phyloP scores from a whole-genome alignment of 2,888 invertebrate species.

The Orthosia cruda region DNA sequence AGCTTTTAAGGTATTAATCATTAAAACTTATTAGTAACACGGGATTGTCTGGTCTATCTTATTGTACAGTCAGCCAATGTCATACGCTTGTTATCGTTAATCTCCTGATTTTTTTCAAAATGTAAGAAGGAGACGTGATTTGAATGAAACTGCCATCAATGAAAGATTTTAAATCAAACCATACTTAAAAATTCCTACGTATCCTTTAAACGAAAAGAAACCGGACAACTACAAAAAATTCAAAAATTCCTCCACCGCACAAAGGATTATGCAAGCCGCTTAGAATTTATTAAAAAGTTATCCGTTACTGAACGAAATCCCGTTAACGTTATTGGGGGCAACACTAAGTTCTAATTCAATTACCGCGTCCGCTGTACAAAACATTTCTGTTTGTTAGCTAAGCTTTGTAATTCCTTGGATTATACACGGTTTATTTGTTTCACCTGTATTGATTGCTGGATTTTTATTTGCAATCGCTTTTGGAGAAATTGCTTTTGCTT shows the following conservation, averaged over 20 bases:
- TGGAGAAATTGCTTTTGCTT: slow-evolving; percentile 11
- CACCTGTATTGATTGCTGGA: slow-evolving; percentile 47
- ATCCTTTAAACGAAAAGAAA: slow-evolving; percentile 22
- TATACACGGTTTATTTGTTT: slow-evolving; percentile 64
- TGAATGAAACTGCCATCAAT: too few species aligned
- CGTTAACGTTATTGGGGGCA: slow-evolving; percentile 85
- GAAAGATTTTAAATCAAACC: too few species aligned
- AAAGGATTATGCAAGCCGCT: slow-evolving; percentile 39
- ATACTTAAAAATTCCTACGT: neutral
- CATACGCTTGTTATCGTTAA: too few species aligned
- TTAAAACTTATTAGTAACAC: neutral
- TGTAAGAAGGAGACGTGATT: too few species aligned
- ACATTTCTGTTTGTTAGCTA: slow-evolving; percentile 70
- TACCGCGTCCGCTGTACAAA: slow-evolving; percentile 76
- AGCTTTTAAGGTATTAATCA: neutral
- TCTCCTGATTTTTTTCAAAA: too few species aligned
- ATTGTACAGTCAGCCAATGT: neutral
- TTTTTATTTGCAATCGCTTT: slow-evolving; percentile 35
- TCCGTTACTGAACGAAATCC: slow-evolving; percentile 77
- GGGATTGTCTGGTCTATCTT: neutral
- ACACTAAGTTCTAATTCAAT: slow-evolving; percentile 86
- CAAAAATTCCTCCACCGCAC: slow-evolving; percentile 1
- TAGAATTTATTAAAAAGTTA: slow-evolving; percentile 65
- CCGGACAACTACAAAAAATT: neutral
- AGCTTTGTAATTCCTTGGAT: slow-evolving; percentile 75